phyloP scores from a whole-genome alignment of 23 tunicate genomes.

The Clavelina lepadiformis region DNA sequence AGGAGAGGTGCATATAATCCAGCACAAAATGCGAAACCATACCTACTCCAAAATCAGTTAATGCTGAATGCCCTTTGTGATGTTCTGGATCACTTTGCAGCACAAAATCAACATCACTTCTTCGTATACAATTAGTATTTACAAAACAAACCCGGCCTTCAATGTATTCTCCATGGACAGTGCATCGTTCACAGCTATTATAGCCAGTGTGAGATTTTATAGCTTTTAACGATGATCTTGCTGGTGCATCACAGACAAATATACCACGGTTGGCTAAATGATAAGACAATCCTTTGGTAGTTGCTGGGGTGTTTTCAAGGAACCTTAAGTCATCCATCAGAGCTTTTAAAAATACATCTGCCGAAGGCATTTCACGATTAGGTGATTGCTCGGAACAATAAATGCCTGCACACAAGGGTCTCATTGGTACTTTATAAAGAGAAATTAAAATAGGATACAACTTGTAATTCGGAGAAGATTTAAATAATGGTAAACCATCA shows the following conservation, averaged over 20 bases:
- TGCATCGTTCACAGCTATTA: slow-evolving; percentile 32
- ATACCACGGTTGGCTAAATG: slow-evolving; percentile 1
- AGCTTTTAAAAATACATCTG: slow-evolving; percentile 21
- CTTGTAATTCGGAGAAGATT: slow-evolving; percentile 38
- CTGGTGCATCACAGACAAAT: slow-evolving; percentile 48
- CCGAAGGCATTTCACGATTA: slow-evolving; percentile 36
- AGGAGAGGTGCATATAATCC: slow-evolving; percentile 52
- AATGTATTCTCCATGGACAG: slow-evolving; percentile 27
- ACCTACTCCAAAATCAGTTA: slow-evolving; percentile 14
- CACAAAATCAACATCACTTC: slow-evolving; percentile 17
- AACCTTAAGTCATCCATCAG: slow-evolving; percentile 25
- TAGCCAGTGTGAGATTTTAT: slow-evolving; percentile 46
- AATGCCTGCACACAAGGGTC: slow-evolving; percentile 50
- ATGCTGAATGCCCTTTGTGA: slow-evolving; percentile 33
- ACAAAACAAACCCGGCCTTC: slow-evolving; percentile 11
- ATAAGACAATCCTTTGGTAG: neutral
- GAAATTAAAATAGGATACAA: slow-evolving; percentile 41
- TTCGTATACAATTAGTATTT: slow-evolving; percentile 1
- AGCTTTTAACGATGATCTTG: slow-evolving; percentile 20
- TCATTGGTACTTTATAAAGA: slow-evolving; percentile 25
- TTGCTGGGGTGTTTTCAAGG: slow-evolving; percentile 2
- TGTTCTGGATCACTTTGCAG: slow-evolving; percentile 18
- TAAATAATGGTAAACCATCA: slow-evolving; percentile 54
- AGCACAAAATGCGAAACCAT: slow-evolving; percentile 34
- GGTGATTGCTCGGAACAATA: slow-evolving; percentile 21